Conservation (phyloP, 2,888 invertebrate species). For the Brachynemurus nebulosus region DNA sequence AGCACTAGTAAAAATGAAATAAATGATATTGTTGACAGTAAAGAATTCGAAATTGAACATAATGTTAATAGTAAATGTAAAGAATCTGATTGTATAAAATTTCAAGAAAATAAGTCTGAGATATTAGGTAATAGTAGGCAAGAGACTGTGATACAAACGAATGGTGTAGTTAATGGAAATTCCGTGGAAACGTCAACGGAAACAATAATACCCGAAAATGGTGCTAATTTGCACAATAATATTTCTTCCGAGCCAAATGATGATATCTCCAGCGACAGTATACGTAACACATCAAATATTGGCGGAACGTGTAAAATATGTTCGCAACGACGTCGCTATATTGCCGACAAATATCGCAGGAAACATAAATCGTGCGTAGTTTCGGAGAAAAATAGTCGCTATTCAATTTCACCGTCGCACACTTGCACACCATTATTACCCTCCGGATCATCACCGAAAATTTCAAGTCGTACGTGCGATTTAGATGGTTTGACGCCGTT, state of each 20-base stretch:
- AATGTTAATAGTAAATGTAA: conserved; percentile 12
- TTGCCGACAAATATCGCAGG: conserved; percentile 23
- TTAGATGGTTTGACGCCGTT: conserved; percentile 62
- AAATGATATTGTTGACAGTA: background rate
- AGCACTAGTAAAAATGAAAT: background rate
- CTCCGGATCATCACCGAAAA: conserved; percentile 35
- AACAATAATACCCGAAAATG: conserved; percentile 1
- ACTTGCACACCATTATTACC: conserved; percentile 43
- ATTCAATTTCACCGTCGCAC: conserved; percentile 36
- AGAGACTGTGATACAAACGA: conserved; percentile 1
- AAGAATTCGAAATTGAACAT: background rate
- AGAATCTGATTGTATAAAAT: conserved; percentile 9
- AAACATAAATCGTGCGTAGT: conserved; percentile 12
- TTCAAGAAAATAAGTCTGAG: conserved; percentile 1
- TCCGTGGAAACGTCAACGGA: conserved; percentile 34
- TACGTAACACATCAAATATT: background rate
- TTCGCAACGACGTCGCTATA: conserved; percentile 25
- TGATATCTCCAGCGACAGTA: background rate
- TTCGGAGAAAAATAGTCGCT: conserved; percentile 19
- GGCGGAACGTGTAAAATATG: conserved; percentile 25
- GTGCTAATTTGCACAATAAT: background rate
- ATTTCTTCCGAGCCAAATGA: background rate
- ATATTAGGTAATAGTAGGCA: conserved; percentile 4
- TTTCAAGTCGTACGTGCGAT: conserved; percentile 26
- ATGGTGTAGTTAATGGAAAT: conserved; percentile 14